These are phyloP conservation scores for Sanderia malayensis DNA, from an alignment of 30 jellyfish, hydroid and myxozoan genomes.

Conservation along the genomic window DNA sequence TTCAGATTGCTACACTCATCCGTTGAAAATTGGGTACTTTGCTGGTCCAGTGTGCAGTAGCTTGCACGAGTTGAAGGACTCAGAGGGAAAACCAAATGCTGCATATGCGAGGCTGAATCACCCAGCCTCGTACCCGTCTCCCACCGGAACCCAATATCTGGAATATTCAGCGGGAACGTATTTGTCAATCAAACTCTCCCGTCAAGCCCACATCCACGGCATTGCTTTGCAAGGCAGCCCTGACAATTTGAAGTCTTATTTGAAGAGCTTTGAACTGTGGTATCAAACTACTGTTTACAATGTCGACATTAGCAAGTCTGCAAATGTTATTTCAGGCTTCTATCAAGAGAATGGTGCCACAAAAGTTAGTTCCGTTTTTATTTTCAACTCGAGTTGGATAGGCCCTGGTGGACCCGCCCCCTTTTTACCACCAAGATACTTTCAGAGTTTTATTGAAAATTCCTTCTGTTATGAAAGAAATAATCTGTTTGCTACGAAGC, in stretches of 20 bases:
- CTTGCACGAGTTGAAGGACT: constrained; percentile 21
- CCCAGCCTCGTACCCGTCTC: constrained; percentile 20
- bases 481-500: no score
- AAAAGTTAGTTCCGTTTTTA: constrained; percentile 9
- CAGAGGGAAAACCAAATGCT: constrained; percentile 50
- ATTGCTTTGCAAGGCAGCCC: constrained; percentile 53
- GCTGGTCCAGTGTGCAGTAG: constrained; percentile 43
- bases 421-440: no score
- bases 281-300: constrained; percentile 21
- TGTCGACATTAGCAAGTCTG: constrained; percentile 3
- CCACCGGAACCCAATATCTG: constrained; percentile 17
- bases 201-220: constrained; percentile 34
- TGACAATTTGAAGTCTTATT: constrained; percentile 11
- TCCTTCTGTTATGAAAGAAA: no score
- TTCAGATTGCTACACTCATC: constrained; percentile 28
- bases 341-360: constrained; percentile 21
- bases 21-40: constrained; percentile 39
- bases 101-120: constrained; percentile 35
- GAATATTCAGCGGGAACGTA: constrained; percentile 50
- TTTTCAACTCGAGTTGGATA: no score
- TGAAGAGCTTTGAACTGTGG: constrained; percentile 52
- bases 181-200: constrained; percentile 10
- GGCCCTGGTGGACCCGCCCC: no score
- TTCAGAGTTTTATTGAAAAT: no score
- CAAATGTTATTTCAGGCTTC: constrained; percentile 4